Evolutionary conservation across 2,888 invertebrate genomes (phyloP).

Genomic region (Trichacis sp.): DNA sequence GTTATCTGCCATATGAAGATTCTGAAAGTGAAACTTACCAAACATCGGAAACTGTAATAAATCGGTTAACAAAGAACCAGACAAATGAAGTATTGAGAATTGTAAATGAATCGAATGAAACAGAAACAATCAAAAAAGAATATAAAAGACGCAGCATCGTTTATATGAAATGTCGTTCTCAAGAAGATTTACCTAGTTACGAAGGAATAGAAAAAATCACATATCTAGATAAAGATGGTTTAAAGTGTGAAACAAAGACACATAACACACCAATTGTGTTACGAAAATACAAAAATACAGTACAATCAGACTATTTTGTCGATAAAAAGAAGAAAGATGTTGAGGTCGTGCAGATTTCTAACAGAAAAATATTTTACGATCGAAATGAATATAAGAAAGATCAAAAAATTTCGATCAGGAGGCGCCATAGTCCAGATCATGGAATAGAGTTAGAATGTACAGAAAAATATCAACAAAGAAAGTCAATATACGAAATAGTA

Average conservation of each 20-base stretch:
- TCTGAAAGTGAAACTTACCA: too few species aligned
- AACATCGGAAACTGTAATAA: neutral
- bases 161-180: constrained; percentile 17
- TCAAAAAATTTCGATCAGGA: too few species aligned
- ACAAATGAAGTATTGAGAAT: neutral
- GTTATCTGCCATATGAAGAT: too few species aligned
- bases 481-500: constrained; percentile 57
- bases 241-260: constrained; percentile 24
- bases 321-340: constrained; percentile 41
- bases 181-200: constrained; percentile 16
- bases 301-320: too few species aligned
- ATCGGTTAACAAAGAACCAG: neutral
- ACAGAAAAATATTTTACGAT: too few species aligned
- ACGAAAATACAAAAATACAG: too few species aligned
- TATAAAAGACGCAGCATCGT: constrained; percentile 12
- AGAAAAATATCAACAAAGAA: constrained; percentile 50
- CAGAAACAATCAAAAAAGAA: constrained; percentile 22
- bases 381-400: too few species aligned
- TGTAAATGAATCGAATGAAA: constrained; percentile 14
- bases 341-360: constrained; percentile 53
- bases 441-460: constrained; percentile 53
- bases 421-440: constrained; percentile 58
- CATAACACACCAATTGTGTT: constrained; percentile 31
- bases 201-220: constrained; percentile 19
- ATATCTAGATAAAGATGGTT: constrained; percentile 23